Evolutionary conservation across 2,113 vertebrate species (phyloP).

Genomic region (Pandion haliaetus): DNA sequence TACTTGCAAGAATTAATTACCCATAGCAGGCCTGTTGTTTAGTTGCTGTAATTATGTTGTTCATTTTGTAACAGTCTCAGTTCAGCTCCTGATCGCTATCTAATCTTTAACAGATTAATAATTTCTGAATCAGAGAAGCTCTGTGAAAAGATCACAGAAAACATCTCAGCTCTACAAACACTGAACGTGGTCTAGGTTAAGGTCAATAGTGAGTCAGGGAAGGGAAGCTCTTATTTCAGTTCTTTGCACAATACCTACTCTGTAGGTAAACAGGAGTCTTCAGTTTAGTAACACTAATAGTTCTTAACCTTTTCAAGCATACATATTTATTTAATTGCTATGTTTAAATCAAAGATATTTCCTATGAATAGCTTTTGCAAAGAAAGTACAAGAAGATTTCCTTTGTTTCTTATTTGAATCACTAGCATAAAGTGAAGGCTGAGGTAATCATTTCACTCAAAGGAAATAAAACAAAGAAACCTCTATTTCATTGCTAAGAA

Average conservation of each 20-base stretch:
- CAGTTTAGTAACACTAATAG: conserved; percentile 4
- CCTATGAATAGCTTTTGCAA: conserved; percentile 17
- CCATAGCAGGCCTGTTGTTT: not conserved
- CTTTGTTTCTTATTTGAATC: conserved; percentile 7
- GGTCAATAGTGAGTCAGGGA: conserved; percentile 12
- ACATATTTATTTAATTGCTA: conserved; percentile 43
- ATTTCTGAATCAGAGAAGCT: conserved; percentile 27
- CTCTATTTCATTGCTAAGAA: conserved; percentile 26
- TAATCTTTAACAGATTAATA: conserved; percentile 37
- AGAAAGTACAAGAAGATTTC: conserved; percentile 14
- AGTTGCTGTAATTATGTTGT: not conserved
- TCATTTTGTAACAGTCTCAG: not conserved
- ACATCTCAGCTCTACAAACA: conserved; percentile 19
- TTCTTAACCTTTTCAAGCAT: conserved; percentile 38
- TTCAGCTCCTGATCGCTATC: not conserved
- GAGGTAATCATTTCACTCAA: conserved; percentile 3
- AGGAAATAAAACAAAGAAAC: conserved; percentile 51
- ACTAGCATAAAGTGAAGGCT: not conserved
- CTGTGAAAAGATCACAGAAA: conserved; percentile 36
- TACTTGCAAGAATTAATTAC: not conserved
- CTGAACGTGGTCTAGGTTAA: not conserved
- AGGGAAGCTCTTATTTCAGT: conserved; percentile 24
- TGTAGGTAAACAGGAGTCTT: conserved; percentile 53
- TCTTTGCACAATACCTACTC: conserved; percentile 48
- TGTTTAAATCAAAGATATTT: not conserved